phyloP scores from a whole-genome alignment of 2,888 invertebrate species.

The Bugulina stolonifera region DNA sequence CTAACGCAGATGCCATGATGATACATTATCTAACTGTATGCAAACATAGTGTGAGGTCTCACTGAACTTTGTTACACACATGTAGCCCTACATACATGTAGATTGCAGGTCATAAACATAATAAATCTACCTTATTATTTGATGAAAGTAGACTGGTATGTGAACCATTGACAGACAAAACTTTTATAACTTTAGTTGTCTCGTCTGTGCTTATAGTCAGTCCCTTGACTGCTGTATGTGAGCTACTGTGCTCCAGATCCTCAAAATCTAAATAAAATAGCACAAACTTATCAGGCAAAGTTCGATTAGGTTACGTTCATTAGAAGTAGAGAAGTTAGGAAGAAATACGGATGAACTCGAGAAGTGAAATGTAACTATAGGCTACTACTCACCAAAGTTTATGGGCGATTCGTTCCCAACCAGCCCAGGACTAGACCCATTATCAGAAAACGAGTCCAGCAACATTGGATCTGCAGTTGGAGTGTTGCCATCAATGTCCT shows the following conservation, averaged over 20 bases:
- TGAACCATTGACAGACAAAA: conserved; percentile 7
- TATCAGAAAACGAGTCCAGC: conserved; percentile 4
- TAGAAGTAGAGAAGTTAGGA: no score
- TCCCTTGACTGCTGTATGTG: background rate
- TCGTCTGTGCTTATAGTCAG: conserved; percentile 21
- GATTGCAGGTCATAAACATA: no score
- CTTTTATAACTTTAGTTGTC: conserved; percentile 23
- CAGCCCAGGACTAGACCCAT: background rate
- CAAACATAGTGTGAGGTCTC: no score
- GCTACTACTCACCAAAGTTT: background rate
- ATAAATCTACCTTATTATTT: no score
- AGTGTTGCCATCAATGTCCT: background rate
- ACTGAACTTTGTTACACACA: no score
- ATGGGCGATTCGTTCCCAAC: conserved; percentile 17
- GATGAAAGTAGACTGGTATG: background rate
- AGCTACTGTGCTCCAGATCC: background rate
- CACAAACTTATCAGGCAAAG: no score
- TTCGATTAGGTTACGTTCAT: no score
- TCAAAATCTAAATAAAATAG: conserved; percentile 4
- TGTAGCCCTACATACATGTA: no score
- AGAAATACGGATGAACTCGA: no score
- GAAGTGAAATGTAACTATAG: no score
- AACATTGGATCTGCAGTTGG: background rate
- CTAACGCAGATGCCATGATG: no score
- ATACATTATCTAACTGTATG: no score